These are phyloP conservation scores for Holothuria leucospilota DNA, from an alignment of 53 echinoderm and acorn worm species.

Conservation along the genomic window DNA sequence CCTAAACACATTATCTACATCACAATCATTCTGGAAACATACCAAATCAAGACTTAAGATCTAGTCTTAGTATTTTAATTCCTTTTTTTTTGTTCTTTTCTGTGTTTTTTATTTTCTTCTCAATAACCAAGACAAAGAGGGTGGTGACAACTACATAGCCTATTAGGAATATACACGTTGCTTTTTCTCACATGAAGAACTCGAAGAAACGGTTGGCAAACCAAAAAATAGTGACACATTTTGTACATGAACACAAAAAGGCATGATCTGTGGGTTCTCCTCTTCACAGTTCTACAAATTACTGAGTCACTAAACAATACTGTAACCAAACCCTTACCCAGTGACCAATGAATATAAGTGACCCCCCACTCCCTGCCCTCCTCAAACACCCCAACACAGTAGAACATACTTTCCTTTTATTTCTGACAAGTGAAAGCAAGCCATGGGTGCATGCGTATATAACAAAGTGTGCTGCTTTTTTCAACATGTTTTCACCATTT, in stretches of 20 bases:
- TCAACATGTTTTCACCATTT: too few species aligned
- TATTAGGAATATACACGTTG: slow-evolving; percentile 24
- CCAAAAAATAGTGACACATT: slow-evolving; percentile 15
- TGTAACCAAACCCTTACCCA: too few species aligned
- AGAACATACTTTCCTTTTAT: too few species aligned
- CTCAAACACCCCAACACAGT: too few species aligned
- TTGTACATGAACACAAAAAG: background rate
- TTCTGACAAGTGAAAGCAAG: too few species aligned
- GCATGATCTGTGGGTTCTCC: too few species aligned
- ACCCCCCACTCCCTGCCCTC: too few species aligned
- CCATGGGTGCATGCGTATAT: too few species aligned
- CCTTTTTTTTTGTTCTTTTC: background rate
- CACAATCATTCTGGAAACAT: slow-evolving; percentile 36
- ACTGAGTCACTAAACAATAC: too few species aligned
- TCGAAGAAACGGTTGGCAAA: background rate
- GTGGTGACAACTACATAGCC: slow-evolving; percentile 13
- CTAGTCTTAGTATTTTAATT: background rate
- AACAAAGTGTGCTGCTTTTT: too few species aligned
- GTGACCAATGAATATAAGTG: too few species aligned
- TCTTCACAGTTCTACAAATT: too few species aligned
- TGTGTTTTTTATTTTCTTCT: background rate
- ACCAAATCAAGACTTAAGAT: slow-evolving; percentile 10
- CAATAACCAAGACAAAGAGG: background rate
- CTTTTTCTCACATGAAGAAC: slow-evolving; percentile 16
- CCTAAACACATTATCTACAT: slow-evolving; percentile 30